Conservation (phyloP, 2,113 vertebrate species). For the Eulemur rufifrons region DNA sequence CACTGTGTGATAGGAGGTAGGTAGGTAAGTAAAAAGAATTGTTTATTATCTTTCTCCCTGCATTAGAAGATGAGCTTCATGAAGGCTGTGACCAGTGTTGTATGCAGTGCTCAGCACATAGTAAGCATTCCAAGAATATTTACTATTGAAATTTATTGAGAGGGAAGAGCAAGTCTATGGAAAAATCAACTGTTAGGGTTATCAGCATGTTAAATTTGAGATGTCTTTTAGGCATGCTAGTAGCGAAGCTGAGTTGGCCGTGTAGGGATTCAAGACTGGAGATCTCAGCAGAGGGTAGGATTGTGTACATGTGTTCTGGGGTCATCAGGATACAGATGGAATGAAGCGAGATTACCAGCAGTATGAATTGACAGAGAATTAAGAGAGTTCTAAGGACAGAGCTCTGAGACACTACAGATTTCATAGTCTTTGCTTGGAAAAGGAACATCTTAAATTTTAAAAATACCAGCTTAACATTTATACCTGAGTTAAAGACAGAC, state of each 20-base stretch:
- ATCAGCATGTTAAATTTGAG: neutral
- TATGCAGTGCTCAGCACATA: neutral
- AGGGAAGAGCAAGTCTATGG: neutral
- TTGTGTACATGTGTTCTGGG: neutral
- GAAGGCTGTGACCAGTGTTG: neutral
- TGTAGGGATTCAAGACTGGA: neutral
- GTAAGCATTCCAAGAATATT: neutral
- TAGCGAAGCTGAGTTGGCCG: neutral
- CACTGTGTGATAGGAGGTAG: neutral
- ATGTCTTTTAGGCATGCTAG: neutral
- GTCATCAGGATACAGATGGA: neutral
- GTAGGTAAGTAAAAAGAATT: neutral
- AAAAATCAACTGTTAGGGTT: neutral
- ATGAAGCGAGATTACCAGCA: neutral
- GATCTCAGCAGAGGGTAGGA: neutral
- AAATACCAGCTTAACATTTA: neutral
- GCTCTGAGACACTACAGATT: neutral
- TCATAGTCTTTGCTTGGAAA: neutral
- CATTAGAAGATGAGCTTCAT: neutral
- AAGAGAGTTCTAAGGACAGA: neutral
- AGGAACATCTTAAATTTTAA: neutral
- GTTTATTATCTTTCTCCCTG: neutral
- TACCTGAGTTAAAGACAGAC: neutral
- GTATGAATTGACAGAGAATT: neutral
- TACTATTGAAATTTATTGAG: neutral